Conservation (phyloP, 1,140 invertebrate genomes). For the Sarcophaga peregrina region DNA sequence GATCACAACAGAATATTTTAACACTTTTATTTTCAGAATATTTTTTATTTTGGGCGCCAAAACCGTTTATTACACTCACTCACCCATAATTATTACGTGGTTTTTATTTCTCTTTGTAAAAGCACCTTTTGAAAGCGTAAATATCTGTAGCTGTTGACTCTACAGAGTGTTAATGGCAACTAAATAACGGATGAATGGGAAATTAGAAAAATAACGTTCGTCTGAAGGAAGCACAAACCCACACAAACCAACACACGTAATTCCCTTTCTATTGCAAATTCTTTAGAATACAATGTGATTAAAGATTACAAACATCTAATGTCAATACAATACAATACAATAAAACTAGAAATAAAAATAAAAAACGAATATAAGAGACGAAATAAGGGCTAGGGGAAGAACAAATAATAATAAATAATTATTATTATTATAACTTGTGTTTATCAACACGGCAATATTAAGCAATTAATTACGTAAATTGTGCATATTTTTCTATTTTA, state of each 20-base stretch:
- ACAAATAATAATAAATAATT: not conserved
- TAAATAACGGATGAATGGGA: not conserved
- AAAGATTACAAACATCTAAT: conserved; percentile 9
- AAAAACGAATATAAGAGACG: not conserved
- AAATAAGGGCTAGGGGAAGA: not conserved
- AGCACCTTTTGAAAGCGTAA: not conserved
- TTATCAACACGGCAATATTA: not conserved
- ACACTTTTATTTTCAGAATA: no score
- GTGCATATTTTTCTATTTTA: not conserved
- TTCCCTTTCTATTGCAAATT: not conserved
- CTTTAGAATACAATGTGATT: conserved; percentile 1
- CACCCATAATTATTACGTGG: not conserved
- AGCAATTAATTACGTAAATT: conserved; percentile 17
- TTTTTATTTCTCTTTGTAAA: not conserved
- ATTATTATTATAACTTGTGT: conserved; percentile 10
- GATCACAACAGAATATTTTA: no score
- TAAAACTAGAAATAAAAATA: no score
- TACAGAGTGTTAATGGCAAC: conserved; percentile 12
- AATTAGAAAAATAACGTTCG: not conserved
- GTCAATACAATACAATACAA: not conserved
- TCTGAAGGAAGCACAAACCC: not conserved
- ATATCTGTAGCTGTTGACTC: not conserved
- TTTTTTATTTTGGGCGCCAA: not conserved
- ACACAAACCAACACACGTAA: not conserved
- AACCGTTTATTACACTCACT: not conserved